A percentile compares a stretch with the other conserved stretches of the same genome.
Evolutionary conservation across 2,888 invertebrate genomes (phyloP).

Genomic region (Deilephila elpenor): DNA sequence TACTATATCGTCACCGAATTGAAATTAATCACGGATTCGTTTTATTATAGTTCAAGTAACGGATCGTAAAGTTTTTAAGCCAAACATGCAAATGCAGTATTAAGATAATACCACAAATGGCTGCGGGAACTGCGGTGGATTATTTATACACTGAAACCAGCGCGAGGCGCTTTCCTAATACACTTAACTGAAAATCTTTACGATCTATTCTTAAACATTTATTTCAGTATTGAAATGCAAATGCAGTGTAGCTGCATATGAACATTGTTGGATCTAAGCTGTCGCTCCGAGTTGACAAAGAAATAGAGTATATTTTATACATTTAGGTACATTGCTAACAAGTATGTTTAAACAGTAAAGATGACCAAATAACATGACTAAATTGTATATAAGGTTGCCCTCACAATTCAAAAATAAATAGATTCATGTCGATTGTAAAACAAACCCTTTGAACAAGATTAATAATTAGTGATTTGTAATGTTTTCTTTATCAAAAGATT

Average conservation of each 20-base stretch:
- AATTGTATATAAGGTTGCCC: too few relatives aligned
- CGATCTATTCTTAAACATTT: neutral
- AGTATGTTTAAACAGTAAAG: too few relatives aligned
- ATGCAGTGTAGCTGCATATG: neutral
- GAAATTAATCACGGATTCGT: constrained; percentile 33
- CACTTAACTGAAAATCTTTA: neutral
- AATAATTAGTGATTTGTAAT: too few relatives aligned
- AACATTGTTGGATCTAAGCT: neutral
- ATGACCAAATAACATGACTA: too few relatives aligned
- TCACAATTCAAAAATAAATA: too few relatives aligned
- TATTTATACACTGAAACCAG: neutral
- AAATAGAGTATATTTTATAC: too few relatives aligned
- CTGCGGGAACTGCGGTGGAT: neutral
- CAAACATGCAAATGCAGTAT: constrained; percentile 19
- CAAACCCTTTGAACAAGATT: too few relatives aligned
- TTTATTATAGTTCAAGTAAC: constrained; percentile 43
- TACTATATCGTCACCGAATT: constrained; percentile 34
- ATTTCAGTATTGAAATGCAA: neutral
- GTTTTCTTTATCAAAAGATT: too few relatives aligned
- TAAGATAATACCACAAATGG: constrained; percentile 3
- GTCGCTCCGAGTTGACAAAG: neutral
- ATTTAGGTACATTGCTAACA: too few relatives aligned
- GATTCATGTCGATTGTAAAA: too few relatives aligned
- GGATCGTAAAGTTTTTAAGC: constrained; percentile 45
- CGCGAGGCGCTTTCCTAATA: neutral